Percentiles rank a stretch among this genome's conserved stretches.
Conservation (phyloP, 2,888 invertebrate species). For the Lomographa bimaculata region DNA sequence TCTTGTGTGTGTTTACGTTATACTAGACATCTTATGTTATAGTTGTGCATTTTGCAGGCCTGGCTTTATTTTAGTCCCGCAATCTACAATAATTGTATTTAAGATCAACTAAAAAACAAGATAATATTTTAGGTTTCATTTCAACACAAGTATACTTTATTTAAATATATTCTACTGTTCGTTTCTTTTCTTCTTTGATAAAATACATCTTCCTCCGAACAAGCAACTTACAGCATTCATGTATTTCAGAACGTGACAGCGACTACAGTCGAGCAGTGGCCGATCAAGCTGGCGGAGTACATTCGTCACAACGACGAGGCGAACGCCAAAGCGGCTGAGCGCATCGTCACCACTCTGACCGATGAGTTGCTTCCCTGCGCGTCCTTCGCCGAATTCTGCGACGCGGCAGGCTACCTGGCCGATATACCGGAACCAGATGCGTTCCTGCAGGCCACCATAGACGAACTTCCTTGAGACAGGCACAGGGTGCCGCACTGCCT, state of each 20-base stretch:
- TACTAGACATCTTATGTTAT: too few species aligned
- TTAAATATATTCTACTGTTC: too few species aligned
- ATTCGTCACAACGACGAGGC: conserved; percentile 97
- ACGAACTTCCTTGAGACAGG: conserved; percentile 64
- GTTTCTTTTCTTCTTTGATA: too few species aligned
- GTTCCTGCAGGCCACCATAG: conserved; percentile 58
- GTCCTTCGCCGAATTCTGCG: conserved; percentile 96
- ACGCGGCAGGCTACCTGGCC: conserved; percentile 92
- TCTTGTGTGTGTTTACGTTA: too few species aligned
- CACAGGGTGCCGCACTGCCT: conserved; percentile 55
- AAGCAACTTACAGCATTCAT: too few species aligned
- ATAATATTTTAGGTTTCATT: too few species aligned
- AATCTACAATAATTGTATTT: too few species aligned
- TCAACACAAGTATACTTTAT: too few species aligned
- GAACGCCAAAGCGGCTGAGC: conserved; percentile 94
- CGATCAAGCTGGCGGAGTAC: conserved; percentile 94
- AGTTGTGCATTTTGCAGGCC: too few species aligned
- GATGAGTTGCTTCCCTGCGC: conserved; percentile 96
- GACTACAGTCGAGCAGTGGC: conserved; percentile 92
- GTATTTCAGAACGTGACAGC: conserved; percentile 86
- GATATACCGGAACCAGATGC: conserved; percentile 86
- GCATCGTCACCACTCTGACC: conserved; percentile 90
- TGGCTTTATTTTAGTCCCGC: too few species aligned
- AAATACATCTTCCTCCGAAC: too few species aligned
- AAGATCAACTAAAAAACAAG: too few species aligned